A percentile compares a stretch with the other conserved stretches of the same genome.
phyloP scores from a whole-genome alignment of 2,113 vertebrate species.

The Plecturocebus donacophilus region DNA sequence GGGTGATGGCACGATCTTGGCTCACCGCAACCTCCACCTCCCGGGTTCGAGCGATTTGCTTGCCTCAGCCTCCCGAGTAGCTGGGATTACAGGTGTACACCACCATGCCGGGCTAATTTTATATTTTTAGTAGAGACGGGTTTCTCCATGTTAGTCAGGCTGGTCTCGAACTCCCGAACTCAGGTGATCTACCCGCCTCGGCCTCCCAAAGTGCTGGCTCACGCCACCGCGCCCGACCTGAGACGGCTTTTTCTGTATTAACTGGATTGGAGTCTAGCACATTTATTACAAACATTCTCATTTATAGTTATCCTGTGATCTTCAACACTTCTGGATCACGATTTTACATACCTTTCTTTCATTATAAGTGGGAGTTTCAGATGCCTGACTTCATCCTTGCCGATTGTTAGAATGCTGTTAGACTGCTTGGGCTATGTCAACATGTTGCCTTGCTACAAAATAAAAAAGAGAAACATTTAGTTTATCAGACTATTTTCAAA shows the following conservation, averaged over 20 bases:
- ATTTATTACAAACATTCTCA: neutral
- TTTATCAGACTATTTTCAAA: neutral
- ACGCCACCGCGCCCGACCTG: too few relatives aligned
- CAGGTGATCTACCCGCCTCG: too few relatives aligned
- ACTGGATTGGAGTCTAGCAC: neutral
- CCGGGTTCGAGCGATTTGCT: too few relatives aligned
- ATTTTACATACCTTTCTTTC: conserved; percentile 1
- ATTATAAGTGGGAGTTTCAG: neutral
- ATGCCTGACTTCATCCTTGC: conserved; percentile 10
- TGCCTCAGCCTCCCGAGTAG: too few relatives aligned
- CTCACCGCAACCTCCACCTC: too few relatives aligned
- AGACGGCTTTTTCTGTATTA: neutral
- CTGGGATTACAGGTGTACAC: too few relatives aligned
- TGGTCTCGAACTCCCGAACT: too few relatives aligned
- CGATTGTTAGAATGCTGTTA: neutral
- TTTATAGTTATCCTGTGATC: neutral
- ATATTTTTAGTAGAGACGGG: too few relatives aligned
- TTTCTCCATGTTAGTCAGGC: too few relatives aligned
- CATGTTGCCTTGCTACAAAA: neutral
- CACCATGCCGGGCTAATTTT: too few relatives aligned
- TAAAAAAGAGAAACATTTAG: neutral
- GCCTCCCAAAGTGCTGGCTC: too few relatives aligned
- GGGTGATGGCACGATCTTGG: too few relatives aligned
- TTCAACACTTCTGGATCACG: neutral
- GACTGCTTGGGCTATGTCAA: neutral